A percentile compares a stretch with the other conserved stretches of the same genome.
Evolutionary conservation across 2,797 vertebrate species (phyloP).

Genomic region (Tachyglossus aculeatus): DNA sequence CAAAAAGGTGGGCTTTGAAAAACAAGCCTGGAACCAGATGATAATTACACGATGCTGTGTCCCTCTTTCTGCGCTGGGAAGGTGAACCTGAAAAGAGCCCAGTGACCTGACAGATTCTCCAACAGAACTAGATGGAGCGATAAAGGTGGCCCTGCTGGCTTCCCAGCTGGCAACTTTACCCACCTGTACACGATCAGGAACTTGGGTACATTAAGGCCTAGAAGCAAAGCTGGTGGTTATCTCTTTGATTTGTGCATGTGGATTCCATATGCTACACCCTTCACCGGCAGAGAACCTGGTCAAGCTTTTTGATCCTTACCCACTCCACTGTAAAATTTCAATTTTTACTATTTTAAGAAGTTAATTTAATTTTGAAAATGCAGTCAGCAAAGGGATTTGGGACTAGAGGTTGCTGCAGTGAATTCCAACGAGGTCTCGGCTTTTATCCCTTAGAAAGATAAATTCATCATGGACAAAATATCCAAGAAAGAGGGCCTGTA

Average conservation of each 20-base stretch:
- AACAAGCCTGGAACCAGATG: neutral
- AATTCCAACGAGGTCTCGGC: too few species aligned
- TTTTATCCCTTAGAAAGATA: too few species aligned
- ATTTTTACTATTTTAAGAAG: neutral
- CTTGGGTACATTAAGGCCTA: too few species aligned
- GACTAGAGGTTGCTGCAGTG: too few species aligned
- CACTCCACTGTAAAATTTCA: neutral
- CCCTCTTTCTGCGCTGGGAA: neutral
- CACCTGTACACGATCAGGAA: too few species aligned
- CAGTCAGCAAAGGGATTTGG: too few species aligned
- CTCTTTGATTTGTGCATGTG: neutral
- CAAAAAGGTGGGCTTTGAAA: neutral
- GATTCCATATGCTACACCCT: neutral
- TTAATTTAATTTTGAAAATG: neutral
- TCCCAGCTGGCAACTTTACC: neutral
- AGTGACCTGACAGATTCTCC: neutral
- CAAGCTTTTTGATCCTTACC: neutral
- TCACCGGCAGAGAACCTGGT: neutral
- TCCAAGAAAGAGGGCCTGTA: too few species aligned
- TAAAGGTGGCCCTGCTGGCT: neutral
- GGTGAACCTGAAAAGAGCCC: neutral
- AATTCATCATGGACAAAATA: too few species aligned
- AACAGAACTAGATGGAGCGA: neutral
- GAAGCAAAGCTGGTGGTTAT: neutral
- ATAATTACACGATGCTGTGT: neutral